Evolutionary conservation across 2,113 vertebrate species (phyloP).

Genomic region (Proteles cristata): DNA sequence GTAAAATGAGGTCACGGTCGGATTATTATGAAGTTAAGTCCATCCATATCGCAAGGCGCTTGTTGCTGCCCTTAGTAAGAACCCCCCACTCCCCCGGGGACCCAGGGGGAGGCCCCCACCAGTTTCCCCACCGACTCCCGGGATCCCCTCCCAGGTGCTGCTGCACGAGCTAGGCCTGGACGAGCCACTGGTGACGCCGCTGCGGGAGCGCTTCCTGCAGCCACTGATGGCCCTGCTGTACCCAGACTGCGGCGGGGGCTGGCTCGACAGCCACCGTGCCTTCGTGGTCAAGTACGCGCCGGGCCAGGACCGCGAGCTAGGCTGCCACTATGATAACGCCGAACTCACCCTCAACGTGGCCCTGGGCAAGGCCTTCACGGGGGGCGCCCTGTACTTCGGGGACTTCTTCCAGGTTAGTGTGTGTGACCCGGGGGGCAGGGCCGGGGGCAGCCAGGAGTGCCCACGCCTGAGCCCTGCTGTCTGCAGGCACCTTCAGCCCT

Average conservation of each 20-base stretch:
- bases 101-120: neutral
- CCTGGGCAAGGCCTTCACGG: constrained; percentile 93
- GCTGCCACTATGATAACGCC: constrained; percentile 96
- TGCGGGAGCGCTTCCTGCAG: constrained; percentile 92
- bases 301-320: constrained; percentile 91
- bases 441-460: fast-evolving
- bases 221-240: constrained; percentile 91
- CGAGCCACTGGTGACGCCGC: constrained; percentile 89
- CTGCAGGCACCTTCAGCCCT: constrained; percentile 88
- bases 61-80: neutral
- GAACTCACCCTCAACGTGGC: constrained; percentile 96
- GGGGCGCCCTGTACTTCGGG: constrained; percentile 95
- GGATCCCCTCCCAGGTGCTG: constrained; percentile 82
- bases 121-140: neutral
- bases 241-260: constrained; percentile 90
- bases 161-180: constrained; percentile 96
- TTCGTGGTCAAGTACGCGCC: constrained; percentile 95
- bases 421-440: neutral
- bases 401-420: constrained; percentile 92
- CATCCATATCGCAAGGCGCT: neutral
- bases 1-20: neutral
- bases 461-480: constrained; percentile 12
- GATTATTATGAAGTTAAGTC: neutral
- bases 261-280: constrained; percentile 95
- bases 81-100: neutral